A percentile compares a stretch with the other conserved stretches of the same genome.
Conservation (phyloP, 2,797 vertebrate genomes). For the Euthynnus affinis region DNA sequence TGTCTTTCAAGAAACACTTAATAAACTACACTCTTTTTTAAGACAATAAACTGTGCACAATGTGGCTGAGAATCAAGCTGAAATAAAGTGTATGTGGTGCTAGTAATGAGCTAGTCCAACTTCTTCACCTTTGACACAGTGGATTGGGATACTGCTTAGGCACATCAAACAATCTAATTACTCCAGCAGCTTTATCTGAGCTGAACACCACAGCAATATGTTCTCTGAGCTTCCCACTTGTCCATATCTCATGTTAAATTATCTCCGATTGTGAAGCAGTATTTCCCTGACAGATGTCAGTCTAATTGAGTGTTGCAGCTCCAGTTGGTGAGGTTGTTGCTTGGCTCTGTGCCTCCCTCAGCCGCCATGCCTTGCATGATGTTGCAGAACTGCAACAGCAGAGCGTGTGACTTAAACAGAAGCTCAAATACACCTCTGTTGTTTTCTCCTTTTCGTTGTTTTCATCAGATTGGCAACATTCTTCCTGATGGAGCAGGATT, state of each 20-base stretch:
- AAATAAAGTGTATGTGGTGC: conserved; percentile 3
- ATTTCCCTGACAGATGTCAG: conserved; percentile 72
- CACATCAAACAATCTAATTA: conserved; percentile 71
- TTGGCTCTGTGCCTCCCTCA: conserved; percentile 37
- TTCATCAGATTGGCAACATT: not conserved
- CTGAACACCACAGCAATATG: conserved; percentile 55
- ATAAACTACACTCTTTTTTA: not conserved
- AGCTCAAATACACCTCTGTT: not conserved
- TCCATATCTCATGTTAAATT: conserved; percentile 65
- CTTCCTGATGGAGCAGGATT: conserved; percentile 4
- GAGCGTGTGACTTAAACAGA: not conserved
- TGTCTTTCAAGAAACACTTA: not conserved
- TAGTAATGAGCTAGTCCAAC: conserved; percentile 46
- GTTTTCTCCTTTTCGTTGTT: conserved; percentile 15
- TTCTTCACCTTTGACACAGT: conserved; percentile 60
- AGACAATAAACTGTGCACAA: not conserved
- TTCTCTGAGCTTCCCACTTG: conserved; percentile 54
- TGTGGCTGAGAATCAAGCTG: not conserved
- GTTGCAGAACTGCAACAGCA: conserved; percentile 28
- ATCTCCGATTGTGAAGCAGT: conserved; percentile 63
- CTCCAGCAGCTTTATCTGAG: conserved; percentile 56
- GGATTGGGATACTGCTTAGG: conserved; percentile 44
- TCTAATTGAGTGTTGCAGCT: conserved; percentile 72
- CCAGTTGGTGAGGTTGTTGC: conserved; percentile 51
- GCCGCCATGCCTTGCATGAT: conserved; percentile 23